phyloP scores from a whole-genome alignment of 2,113 vertebrate species.

The Echinops telfairi region DNA sequence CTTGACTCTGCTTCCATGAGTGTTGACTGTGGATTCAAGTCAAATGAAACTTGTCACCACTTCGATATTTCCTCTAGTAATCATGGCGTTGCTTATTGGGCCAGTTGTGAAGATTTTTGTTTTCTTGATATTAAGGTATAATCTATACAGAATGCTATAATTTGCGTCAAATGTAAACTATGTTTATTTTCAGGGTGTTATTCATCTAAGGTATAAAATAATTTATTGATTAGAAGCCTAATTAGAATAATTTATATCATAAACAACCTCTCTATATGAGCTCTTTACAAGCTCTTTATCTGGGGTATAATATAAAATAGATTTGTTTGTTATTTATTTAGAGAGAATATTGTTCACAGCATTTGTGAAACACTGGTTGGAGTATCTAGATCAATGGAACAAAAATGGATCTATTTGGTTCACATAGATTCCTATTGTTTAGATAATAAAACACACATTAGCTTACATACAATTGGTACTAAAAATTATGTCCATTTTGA shows the following conservation, averaged over 20 bases:
- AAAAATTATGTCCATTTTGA: conserved; percentile 5
- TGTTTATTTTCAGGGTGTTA: conserved; percentile 46
- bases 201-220: conserved; percentile 37
- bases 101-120: no score
- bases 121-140: no score
- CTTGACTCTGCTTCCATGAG: no score
- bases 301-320: neutral
- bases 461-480: neutral
- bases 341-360: neutral
- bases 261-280: no score
- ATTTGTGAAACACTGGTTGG: conserved; percentile 24
- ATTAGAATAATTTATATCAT: conserved; percentile 20
- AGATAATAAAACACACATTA: conserved; percentile 15
- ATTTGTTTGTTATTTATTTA: conserved; percentile 29
- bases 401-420: conserved; percentile 6
- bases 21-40: no score
- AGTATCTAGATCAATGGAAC: neutral
- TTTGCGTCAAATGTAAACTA: neutral
- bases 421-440: neutral
- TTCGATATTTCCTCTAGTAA: no score
- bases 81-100: no score
- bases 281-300: neutral
- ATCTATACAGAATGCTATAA: no score
- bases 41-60: no score
- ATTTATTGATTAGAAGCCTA: conserved; percentile 2